Evolutionary conservation across 2,113 vertebrate genomes (phyloP), one percentile per base, ranked within the genome.

Genomic region (Cricetomys ansorgei): DNA sequence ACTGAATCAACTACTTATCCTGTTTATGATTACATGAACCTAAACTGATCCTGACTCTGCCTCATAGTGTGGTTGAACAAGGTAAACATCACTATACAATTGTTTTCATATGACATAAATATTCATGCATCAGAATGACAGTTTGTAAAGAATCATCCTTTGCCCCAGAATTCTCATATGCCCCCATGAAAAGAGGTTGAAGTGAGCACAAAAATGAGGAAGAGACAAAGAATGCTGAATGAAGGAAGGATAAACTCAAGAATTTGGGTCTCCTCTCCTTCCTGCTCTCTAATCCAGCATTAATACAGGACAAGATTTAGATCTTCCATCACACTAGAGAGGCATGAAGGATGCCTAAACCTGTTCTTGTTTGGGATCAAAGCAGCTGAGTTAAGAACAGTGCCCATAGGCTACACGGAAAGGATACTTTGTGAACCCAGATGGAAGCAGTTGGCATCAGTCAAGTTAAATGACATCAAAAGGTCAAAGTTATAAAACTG

Each of bases 61-160:
- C n/a, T 90, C 31, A 25, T n/a, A 45, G 29, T 64, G 13, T 19
- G 64, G 57, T 34, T 37, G 34, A 85, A 25, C 72, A 92, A 85
- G 15, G n/a, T 87, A 73, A 89, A 10, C 34, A 3, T 17, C 67
- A 85, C 27, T 34, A 12, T 92, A 50, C 48, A 73, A 27, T 62
- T 90, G 13, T 5, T 23, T 53, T 72, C 0, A 0, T 85, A 10
- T 27, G 3, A 11, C 15, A 67, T 16, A 8, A 94, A 2, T 27
- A 17, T 88, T 85, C n/a, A 94, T 69, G 84, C n/a, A 81, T 43
- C 77, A 91, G 67, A 94, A 62, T 79, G 43, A 11, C 27, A 57
- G 25, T 48, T 64, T 84, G 1, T 37, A 43, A 34, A 73, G 45
- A 45, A 62, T 3, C 40, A 43, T 79, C 3, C 11, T 70, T 84